Evolutionary conservation across 2,888 invertebrate species (phyloP).

Genomic region (Busseola fusca): DNA sequence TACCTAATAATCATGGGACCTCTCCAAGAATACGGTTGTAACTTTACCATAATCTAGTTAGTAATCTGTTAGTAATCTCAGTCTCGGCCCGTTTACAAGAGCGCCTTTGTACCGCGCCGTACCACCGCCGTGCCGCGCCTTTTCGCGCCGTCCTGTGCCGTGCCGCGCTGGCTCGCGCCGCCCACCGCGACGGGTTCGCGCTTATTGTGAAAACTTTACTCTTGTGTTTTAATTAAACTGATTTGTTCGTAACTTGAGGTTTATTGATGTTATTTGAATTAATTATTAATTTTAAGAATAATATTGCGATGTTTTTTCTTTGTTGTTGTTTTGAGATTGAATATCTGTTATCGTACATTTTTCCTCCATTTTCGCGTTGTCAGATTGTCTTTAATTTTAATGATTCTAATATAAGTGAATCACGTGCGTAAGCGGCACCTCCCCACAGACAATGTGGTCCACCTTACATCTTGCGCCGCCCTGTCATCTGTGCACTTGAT

Average conservation of each 20-base stretch:
- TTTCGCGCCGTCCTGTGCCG: not conserved
- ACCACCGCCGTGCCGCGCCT: not conserved
- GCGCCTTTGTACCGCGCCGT: not conserved
- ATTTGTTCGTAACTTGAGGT: slow-evolving; percentile 55
- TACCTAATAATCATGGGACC: not conserved
- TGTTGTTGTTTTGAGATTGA: slow-evolving; percentile 20
- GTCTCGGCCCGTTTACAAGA: slow-evolving; percentile 9
- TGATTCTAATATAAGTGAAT: not conserved
- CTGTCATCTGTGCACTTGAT: not conserved
- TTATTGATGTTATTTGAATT: slow-evolving; percentile 51
- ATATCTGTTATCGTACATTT: not conserved
- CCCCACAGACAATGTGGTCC: not conserved
- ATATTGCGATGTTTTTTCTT: slow-evolving; percentile 11
- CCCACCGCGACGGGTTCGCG: slow-evolving; percentile 9
- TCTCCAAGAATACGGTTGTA: not conserved
- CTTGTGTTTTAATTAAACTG: slow-evolving; percentile 59
- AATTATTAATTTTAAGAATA: slow-evolving; percentile 35
- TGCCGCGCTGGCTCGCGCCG: not conserved
- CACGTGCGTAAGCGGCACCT: not conserved
- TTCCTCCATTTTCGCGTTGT: not conserved
- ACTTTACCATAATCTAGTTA: slow-evolving; percentile 29
- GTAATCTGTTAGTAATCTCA: slow-evolving; percentile 24
- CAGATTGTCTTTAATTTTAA: not conserved
- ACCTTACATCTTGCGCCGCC: not conserved
- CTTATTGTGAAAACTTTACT: slow-evolving; percentile 56